Percentiles rank a stretch among this genome's conserved stretches.
Conservation (phyloP, 2,888 invertebrate species). For the Drosophila hamatofila region DNA sequence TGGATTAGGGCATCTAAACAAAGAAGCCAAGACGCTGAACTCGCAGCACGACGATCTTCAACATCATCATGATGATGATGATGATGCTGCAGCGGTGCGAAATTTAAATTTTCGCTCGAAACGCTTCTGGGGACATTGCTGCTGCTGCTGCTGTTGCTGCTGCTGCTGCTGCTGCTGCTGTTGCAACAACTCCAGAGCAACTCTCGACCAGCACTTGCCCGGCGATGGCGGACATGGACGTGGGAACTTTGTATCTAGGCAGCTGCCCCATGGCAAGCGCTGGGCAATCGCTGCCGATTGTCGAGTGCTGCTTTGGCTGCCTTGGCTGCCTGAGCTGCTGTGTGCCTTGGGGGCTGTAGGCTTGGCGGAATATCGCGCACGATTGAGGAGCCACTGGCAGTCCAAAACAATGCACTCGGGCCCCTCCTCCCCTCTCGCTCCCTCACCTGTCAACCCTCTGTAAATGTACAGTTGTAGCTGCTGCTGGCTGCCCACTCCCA, state of each 20-base stretch:
- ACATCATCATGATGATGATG: slow-evolving; percentile 32
- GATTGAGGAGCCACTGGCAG: slow-evolving; percentile 75
- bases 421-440: neutral
- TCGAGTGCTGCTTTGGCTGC: slow-evolving; percentile 41
- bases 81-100: slow-evolving; percentile 71
- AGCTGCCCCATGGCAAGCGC: slow-evolving; percentile 65
- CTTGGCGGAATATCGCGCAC: slow-evolving; percentile 79
- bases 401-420: slow-evolving; percentile 58
- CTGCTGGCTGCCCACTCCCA: slow-evolving; percentile 69
- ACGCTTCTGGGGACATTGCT: slow-evolving; percentile 82
- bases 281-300: slow-evolving; percentile 68
- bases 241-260: slow-evolving; percentile 75
- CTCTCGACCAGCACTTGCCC: slow-evolving; percentile 60
- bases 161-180: slow-evolving; percentile 48
- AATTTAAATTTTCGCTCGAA: slow-evolving; percentile 82
- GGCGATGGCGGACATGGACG: slow-evolving; percentile 58
- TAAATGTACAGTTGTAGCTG: slow-evolving; percentile 64
- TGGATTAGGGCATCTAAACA: slow-evolving; percentile 50
- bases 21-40: slow-evolving; percentile 57
- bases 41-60: slow-evolving; percentile 47
- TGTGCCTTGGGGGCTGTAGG: slow-evolving; percentile 70
- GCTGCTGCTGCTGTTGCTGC: slow-evolving; percentile 29
- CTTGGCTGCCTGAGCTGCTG: slow-evolving; percentile 26
- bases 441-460: slow-evolving; percentile 5
- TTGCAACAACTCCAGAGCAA: slow-evolving; percentile 49